Evolutionary conservation across 2,113 vertebrate species (phyloP), one percentile per base, ranked within the genome.

Genomic region (Entelurus aequoreus): DNA sequence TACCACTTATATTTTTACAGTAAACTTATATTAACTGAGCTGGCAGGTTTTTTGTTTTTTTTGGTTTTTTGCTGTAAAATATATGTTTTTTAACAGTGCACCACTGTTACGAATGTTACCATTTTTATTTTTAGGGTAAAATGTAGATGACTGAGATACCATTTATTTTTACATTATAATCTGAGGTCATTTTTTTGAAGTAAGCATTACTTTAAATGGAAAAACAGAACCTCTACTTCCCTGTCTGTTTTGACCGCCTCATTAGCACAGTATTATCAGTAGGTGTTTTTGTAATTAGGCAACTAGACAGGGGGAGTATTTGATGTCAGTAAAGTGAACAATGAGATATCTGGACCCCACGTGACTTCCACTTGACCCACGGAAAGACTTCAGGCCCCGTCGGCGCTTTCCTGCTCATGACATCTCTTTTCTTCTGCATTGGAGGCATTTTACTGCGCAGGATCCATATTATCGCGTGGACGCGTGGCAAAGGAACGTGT

Each of bases 311-410:
- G 44, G 8, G 28, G 63, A 66, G 54, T 50, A 48, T 75, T 72
- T 76, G 53, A 53, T 71, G 64, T 74, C 54, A 9, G 48, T 14
- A 48, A 12, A 10, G 58, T 8, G 55, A 74, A 82, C 66, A 73
- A 63, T 63, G 62, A 55, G 48, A 55, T 71, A 44, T 56, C 14
- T 16, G 0, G 57, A 71, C 71, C 65, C 54, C 75, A 66, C 72
- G 50, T 9, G 35, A 54, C 48, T 72, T 44, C 58, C 40, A 5
- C 38, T 15, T 60, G 58, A 79, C 53, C 66, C 15, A 65, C 60
- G 68, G 72, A 75, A 67, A 77, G 70, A 57, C 62, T 71, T 77
- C 64, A 73, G 53, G 35, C n/a, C 37, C 71, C 64, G 40, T 44
- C 54, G 12, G 19, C 42, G 19, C 54, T 11, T 44, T 57, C 55